A percentile compares a stretch with the other conserved stretches of the same genome.
phyloP scores from a whole-genome alignment of 2,797 vertebrate species.

The Typhlichthys eigenmanni region DNA sequence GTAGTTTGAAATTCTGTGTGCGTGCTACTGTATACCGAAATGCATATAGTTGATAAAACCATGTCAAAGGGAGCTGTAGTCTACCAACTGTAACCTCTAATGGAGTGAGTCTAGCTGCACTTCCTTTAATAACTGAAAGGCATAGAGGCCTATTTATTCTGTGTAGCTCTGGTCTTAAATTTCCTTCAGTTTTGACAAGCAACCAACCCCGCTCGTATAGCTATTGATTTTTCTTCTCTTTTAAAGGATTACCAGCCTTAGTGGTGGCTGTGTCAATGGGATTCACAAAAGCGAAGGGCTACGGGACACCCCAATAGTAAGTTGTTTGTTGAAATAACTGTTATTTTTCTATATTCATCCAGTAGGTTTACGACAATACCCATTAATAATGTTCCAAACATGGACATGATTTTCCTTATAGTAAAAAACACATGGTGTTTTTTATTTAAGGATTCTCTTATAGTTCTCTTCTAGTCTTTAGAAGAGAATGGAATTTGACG shows the following conservation, averaged over 20 bases:
- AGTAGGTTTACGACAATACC: slow-evolving; percentile 6
- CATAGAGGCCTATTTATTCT: slow-evolving; percentile 29
- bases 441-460: neutral
- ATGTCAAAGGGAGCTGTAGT: slow-evolving; percentile 28
- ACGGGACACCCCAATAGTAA: slow-evolving; percentile 98
- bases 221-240: slow-evolving; percentile 61
- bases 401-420: no score
- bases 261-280: slow-evolving; percentile 99
- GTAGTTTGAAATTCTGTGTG: slow-evolving; percentile 33
- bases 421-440: no score
- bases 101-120: slow-evolving; percentile 42
- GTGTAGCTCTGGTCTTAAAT: slow-evolving; percentile 29
- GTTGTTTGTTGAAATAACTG: slow-evolving; percentile 62
- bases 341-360: slow-evolving; percentile 18
- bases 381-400: no score
- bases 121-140: slow-evolving; percentile 50
- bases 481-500: neutral
- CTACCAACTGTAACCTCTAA: slow-evolving; percentile 28
- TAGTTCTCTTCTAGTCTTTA: neutral
- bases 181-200: slow-evolving; percentile 22
- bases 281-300: slow-evolving; percentile 99
- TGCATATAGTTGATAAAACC: slow-evolving; percentile 28
- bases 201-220: slow-evolving; percentile 39
- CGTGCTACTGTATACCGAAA: slow-evolving; percentile 22
- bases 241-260: slow-evolving; percentile 93